Percentiles rank a stretch among this genome's conserved stretches.
phyloP scores from a whole-genome alignment of 2,888 invertebrate species.

The Acleris emargana region DNA sequence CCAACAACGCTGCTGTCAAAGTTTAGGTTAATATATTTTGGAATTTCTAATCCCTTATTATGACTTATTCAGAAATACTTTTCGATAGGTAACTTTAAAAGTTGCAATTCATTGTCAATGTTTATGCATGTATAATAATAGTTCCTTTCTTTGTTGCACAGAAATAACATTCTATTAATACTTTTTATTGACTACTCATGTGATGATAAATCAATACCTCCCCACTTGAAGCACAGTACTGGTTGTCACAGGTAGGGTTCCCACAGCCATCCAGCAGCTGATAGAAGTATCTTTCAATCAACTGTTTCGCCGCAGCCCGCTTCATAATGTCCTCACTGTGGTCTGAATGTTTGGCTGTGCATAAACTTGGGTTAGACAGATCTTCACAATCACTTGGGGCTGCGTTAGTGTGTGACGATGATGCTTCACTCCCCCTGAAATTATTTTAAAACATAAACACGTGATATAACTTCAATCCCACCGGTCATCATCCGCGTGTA shows the following conservation, averaged over 20 bases:
- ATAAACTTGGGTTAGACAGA: slow-evolving; percentile 64
- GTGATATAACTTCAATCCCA: slow-evolving; percentile 41
- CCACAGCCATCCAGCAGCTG: slow-evolving; percentile 97
- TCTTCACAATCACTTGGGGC: slow-evolving; percentile 67
- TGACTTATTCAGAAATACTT: too few relatives aligned
- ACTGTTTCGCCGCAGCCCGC: slow-evolving; percentile 90
- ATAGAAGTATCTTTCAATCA: slow-evolving; percentile 96
- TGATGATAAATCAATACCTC: slow-evolving; percentile 81
- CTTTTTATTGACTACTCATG: not conserved
- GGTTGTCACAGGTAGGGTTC: slow-evolving; percentile 92
- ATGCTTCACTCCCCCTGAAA: slow-evolving; percentile 81
- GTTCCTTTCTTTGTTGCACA: slow-evolving; percentile 15
- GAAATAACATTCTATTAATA: slow-evolving; percentile 30
- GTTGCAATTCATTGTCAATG: slow-evolving; percentile 16
- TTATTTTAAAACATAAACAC: slow-evolving; percentile 31
- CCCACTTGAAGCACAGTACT: slow-evolving; percentile 95
- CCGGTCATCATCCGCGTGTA: slow-evolving; percentile 40
- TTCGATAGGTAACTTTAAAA: not conserved
- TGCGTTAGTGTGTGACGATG: slow-evolving; percentile 73
- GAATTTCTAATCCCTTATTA: too few relatives aligned
- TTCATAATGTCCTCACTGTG: slow-evolving; percentile 87
- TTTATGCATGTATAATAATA: not conserved
- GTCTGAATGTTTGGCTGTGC: slow-evolving; percentile 56
- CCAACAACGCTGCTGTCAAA: too few relatives aligned
- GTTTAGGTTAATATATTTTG: too few relatives aligned